These are phyloP conservation scores for Ectemnius continuus DNA, from an alignment of 2,888 invertebrate species.

Conservation along the genomic window DNA sequence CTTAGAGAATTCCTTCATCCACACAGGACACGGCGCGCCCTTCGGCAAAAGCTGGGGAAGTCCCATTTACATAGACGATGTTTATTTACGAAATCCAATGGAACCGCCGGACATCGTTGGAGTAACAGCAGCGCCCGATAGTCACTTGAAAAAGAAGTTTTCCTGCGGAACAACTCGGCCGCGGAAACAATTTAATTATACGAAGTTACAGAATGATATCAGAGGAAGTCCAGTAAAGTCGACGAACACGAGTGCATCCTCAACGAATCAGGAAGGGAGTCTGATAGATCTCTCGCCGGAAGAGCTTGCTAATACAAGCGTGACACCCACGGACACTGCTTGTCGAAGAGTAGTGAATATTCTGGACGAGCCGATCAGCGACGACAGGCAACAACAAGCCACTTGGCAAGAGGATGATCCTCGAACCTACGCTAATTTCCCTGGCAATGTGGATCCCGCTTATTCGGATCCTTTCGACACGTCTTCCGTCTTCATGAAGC, in stretches of 20 bases:
- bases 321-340: constrained; percentile 49
- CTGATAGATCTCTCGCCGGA: constrained; percentile 87
- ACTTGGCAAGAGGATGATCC: constrained; percentile 69
- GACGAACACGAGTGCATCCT: constrained; percentile 75
- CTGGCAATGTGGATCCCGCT: constrained; percentile 56
- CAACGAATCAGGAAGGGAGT: constrained; percentile 81
- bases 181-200: constrained; percentile 89
- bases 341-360: constrained; percentile 73
- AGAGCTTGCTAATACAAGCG: constrained; percentile 70
- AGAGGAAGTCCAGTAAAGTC: constrained; percentile 73
- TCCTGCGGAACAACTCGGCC: constrained; percentile 72
- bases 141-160: constrained; percentile 78
- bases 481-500: constrained; percentile 76
- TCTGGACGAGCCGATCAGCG: constrained; percentile 74
- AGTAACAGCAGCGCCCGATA: constrained; percentile 71
- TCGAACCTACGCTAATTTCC: constrained; percentile 73
- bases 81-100: constrained; percentile 88
- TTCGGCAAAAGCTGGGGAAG: constrained; percentile 92
- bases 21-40: constrained; percentile 87
- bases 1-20: constrained; percentile 89
- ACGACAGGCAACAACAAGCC: constrained; percentile 55
- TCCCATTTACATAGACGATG: constrained; percentile 88
- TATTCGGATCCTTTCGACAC: constrained; percentile 86
- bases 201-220: constrained; percentile 88
- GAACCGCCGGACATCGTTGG: constrained; percentile 84